Conservation (phyloP, 2,797 vertebrate genomes). For the Sarcophilus harrisii region DNA sequence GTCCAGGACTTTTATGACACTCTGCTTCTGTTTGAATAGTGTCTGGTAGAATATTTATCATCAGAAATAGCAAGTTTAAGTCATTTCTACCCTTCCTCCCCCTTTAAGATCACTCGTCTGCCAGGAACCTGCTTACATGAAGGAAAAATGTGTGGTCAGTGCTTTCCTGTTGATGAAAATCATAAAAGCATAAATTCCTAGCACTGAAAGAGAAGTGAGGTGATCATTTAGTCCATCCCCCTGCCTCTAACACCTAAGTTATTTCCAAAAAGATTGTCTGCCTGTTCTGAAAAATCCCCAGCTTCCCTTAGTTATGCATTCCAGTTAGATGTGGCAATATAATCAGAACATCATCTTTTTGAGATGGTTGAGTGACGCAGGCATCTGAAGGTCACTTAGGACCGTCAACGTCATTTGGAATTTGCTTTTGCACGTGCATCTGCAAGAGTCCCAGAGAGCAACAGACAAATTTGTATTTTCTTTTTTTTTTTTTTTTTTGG, state of each 20-base stretch:
- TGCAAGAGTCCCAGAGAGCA: constrained; percentile 56
- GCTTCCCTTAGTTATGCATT: constrained; percentile 63
- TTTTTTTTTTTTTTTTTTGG: background rate
- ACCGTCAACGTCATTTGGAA: constrained; percentile 52
- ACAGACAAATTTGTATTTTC: constrained; percentile 57
- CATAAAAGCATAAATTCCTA: background rate
- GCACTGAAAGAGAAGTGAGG: background rate
- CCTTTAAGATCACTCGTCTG: background rate
- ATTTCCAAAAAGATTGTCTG: constrained; percentile 19
- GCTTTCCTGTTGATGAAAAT: background rate
- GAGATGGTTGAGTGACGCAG: constrained; percentile 60
- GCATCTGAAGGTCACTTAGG: constrained; percentile 64
- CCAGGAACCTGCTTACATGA: background rate
- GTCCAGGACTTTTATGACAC: background rate
- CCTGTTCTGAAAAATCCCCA: constrained; percentile 31
- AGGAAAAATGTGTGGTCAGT: background rate
- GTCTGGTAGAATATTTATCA: background rate
- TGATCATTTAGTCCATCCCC: constrained; percentile 20
- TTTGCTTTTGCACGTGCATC: constrained; percentile 59
- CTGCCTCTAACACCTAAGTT: background rate
- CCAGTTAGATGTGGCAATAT: constrained; percentile 58
- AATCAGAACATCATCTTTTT: constrained; percentile 47
- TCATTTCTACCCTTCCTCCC: background rate
- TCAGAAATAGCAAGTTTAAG: constrained; percentile 2
- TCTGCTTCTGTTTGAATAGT: constrained; percentile 11